phyloP scores from a whole-genome alignment of 2,113 vertebrate species.

The Parus major region DNA sequence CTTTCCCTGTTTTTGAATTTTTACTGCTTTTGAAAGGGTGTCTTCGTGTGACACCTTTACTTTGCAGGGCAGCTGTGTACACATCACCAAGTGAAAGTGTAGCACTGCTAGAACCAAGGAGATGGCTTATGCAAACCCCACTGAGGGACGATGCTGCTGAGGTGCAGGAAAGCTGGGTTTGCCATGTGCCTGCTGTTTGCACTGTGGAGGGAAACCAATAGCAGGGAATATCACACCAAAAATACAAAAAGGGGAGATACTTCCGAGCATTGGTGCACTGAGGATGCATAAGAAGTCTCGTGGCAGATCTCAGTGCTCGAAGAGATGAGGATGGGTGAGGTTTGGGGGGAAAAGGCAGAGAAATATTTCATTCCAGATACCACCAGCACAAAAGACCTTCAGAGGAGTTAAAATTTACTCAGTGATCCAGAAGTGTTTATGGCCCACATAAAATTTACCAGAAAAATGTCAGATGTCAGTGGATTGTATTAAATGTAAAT shows the following conservation, averaged over 20 bases:
- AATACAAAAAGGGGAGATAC: not conserved
- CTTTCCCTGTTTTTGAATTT: not conserved
- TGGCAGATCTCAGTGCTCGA: not conserved
- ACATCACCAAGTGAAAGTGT: not conserved
- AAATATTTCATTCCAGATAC: not conserved
- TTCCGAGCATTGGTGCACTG: fast-evolving
- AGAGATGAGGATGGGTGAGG: not conserved
- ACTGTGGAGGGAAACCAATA: fast-evolving
- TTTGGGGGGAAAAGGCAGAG: not conserved
- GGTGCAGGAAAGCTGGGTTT: not conserved
- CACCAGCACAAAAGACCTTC: not conserved
- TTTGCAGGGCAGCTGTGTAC: not conserved
- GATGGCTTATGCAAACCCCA: fast-evolving
- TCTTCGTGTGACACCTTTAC: not conserved
- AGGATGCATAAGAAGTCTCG: not conserved
- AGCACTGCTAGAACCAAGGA: not conserved
- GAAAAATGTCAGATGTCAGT: conserved; percentile 68
- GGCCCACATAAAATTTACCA: conserved; percentile 56
- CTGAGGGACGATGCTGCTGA: fast-evolving
- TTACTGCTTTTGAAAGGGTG: not conserved
- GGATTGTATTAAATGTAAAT: conserved; percentile 70
- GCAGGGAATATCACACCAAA: not conserved
- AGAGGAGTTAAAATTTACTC: conserved; percentile 64
- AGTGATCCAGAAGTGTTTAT: conserved; percentile 55
- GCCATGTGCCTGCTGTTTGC: not conserved